Evolutionary conservation across 2,888 invertebrate genomes (phyloP), one percentile per base, ranked within the genome.

Genomic region (Agrochola macilenta): DNA sequence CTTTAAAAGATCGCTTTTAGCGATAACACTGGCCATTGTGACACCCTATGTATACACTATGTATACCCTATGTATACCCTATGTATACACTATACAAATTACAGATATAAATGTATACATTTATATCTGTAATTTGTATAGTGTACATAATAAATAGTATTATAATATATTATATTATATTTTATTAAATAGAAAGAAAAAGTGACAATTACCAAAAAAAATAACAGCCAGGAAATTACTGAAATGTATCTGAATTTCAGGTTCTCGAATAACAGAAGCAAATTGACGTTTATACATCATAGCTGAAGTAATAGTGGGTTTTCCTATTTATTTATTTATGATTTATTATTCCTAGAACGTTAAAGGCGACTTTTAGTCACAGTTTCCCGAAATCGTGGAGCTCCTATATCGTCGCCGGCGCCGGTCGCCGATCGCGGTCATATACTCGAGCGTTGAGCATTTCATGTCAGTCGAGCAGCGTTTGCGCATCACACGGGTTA

Each of bases 391-490:
- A 87, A 86, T 60, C 74, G 64, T 92, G 84, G 90, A 86, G 83
- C 86, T 72, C 82, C 78, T 88, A 83, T 87, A 84, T 30, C 75
- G 73, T 69, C 79, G 76, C 85, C 78, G 84, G 84, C 89, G 89
- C 81, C 85, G 66, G 52, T 61, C 58, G 69, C 65, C 69, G 30
- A 65, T 69, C 91, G 86, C 52, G 43, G 49, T 61, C 61, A 71
- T 83, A 88, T 82, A 90, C 85, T 85, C 90, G 75, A 73, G 76
- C 76, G 78, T 85, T 78, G 79, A 81, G 82, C 85, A 84, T 81
- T 79, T 83, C 78, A 74, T 85, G 88, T 86, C 93, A 93, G 93
- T 93, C 73, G 85, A 81, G 49, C 84, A 78, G 89, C 90, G 92
- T 88, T 89, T 86, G 90, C 89, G 90, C 92, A 85, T 76, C 61